A percentile compares a stretch with the other conserved stretches of the same genome.
phyloP scores from a whole-genome alignment of 2,113 vertebrate species.

The Nycticebus coucang region DNA sequence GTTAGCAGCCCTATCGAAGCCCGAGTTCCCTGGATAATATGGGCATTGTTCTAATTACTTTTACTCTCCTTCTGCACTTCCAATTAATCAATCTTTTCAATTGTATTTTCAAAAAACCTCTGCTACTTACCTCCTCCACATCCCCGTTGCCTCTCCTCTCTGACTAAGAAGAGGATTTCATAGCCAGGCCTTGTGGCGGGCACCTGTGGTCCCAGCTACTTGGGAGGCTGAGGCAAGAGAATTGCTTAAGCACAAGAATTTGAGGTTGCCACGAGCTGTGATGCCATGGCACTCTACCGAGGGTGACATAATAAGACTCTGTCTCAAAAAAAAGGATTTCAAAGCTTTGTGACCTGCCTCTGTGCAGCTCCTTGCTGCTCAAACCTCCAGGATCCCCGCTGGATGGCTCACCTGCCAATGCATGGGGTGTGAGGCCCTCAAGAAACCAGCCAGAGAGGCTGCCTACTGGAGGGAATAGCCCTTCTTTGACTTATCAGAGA shows the following conservation, averaged over 20 bases:
- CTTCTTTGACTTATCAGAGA: slow-evolving; percentile 31
- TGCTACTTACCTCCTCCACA: neutral
- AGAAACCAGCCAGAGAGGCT: neutral
- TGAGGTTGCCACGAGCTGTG: too few species aligned
- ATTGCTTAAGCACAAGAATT: too few species aligned
- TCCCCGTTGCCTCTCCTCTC: neutral
- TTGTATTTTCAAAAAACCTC: neutral
- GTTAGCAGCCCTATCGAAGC: neutral
- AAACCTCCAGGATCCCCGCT: neutral
- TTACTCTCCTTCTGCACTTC: neutral
- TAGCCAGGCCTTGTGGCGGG: too few species aligned
- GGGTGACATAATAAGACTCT: too few species aligned
- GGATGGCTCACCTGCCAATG: neutral
- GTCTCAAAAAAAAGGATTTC: neutral
- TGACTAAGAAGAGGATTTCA: slow-evolving; percentile 6
- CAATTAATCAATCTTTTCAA: neutral
- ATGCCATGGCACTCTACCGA: too few species aligned
- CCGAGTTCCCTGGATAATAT: neutral
- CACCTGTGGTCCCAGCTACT: too few species aligned
- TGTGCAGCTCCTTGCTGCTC: neutral
- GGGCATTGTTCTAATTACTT: neutral
- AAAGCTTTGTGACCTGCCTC: neutral
- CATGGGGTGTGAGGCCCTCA: neutral
- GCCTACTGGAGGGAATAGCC: neutral
- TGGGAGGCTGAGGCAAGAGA: too few species aligned